Conservation (phyloP, 2,113 vertebrate species). For the Amblyopsis rosae region DNA sequence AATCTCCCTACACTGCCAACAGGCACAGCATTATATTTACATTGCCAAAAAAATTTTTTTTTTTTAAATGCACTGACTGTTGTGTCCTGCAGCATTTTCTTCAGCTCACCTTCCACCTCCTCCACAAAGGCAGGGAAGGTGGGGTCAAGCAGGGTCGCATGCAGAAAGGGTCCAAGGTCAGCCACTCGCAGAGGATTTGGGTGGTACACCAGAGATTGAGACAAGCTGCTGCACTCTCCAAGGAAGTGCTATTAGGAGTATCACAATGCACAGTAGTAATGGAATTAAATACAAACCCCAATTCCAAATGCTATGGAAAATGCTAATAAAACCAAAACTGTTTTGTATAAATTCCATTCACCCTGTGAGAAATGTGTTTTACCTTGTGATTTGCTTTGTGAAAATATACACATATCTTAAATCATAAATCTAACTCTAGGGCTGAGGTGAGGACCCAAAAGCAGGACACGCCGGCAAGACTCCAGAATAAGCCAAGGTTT, state of each 20-base stretch:
- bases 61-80: conserved; percentile 15
- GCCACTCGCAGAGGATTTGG: conserved; percentile 56
- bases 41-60: conserved; percentile 11
- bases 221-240: conserved; percentile 47
- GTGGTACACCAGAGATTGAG: conserved; percentile 57
- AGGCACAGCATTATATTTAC: conserved; percentile 34
- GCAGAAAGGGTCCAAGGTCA: conserved; percentile 81
- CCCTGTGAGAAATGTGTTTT: too few species aligned
- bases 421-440: too few species aligned
- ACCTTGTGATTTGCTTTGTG: too few species aligned
- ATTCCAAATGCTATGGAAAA: too few species aligned
- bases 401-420: too few species aligned
- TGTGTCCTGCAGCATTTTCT: conserved; percentile 74
- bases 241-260: conserved; percentile 75
- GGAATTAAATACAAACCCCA: too few species aligned
- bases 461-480: too few species aligned
- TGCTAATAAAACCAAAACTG: too few species aligned
- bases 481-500: too few species aligned
- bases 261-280: neutral
- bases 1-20: conserved; percentile 18
- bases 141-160: conserved; percentile 86
- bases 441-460: too few species aligned
- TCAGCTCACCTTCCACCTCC: conserved; percentile 85
- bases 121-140: conserved; percentile 89
- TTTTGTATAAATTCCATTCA: too few species aligned